These are phyloP conservation scores for Chrysina gloriosa DNA, from an alignment of 2,888 invertebrate species.

Conservation along the genomic window DNA sequence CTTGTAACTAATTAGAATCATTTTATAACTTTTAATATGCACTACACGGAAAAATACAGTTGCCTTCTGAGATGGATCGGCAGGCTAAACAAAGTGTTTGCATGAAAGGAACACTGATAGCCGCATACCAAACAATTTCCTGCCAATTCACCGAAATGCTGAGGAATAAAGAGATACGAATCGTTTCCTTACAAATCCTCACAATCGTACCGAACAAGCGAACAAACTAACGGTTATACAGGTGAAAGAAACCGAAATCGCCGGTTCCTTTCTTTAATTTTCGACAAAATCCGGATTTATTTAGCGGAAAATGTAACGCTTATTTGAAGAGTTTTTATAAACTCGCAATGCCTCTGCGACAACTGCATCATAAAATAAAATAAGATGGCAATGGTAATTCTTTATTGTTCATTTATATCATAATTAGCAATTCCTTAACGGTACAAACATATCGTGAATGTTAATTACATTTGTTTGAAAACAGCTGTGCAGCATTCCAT, in stretches of 20 bases:
- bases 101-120: conserved; percentile 9
- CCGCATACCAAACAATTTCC: conserved; percentile 16
- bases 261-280: neutral
- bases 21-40: neutral
- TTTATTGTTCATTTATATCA: neutral
- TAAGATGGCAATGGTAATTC: neutral
- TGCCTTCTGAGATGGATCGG: conserved; percentile 11
- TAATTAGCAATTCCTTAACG: neutral
- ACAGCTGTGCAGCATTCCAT: neutral
- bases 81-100: neutral
- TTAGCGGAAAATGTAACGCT: neutral
- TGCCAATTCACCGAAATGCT: conserved; percentile 22
- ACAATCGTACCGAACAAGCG: neutral
- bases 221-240: conserved; percentile 5
- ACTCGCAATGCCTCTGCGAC: neutral
- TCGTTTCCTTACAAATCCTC: conserved; percentile 26
- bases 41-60: conserved; percentile 24
- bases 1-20: neutral
- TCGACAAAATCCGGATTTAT: neutral
- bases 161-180: conserved; percentile 23
- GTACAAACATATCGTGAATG: neutral
- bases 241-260: neutral
- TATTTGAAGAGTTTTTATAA: neutral
- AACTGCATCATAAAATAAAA: neutral
- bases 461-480: neutral